phyloP scores from a whole-genome alignment of 1,140 invertebrate species.

The Apocrypta bakeri region DNA sequence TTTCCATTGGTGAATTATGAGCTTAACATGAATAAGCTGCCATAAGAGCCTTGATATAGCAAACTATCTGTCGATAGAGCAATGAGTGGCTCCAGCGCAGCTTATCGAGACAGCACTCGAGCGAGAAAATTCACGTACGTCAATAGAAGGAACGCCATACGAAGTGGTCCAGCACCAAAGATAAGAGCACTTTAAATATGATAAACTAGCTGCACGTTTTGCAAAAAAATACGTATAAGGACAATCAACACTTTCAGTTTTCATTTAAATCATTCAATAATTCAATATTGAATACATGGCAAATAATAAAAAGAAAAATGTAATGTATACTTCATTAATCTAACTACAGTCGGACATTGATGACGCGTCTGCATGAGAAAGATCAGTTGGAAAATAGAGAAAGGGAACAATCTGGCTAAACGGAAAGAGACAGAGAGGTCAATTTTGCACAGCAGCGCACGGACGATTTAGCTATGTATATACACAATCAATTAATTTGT shows the following conservation, averaged over 20 bases:
- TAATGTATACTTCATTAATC: too few relatives aligned
- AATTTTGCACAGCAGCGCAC: background rate
- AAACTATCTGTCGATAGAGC: background rate
- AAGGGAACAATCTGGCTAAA: background rate
- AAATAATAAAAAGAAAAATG: too few relatives aligned
- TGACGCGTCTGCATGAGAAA: too few relatives aligned
- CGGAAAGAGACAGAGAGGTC: background rate
- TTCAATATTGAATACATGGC: too few relatives aligned
- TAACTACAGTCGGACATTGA: too few relatives aligned
- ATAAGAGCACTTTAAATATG: background rate
- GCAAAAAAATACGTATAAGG: background rate
- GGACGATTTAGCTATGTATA: background rate
- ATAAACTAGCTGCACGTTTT: background rate
- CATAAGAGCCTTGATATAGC: background rate
- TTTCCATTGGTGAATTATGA: constrained; percentile 32
- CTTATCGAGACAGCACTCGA: background rate
- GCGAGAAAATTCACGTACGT: background rate
- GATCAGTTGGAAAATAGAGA: background rate
- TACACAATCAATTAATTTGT: constrained; percentile 44
- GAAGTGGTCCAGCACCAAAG: background rate
- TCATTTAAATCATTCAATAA: too few relatives aligned
- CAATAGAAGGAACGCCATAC: background rate
- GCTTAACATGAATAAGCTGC: background rate
- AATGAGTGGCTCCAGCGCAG: background rate
- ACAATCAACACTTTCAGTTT: too few relatives aligned